Evolutionary conservation across 2,113 vertebrate species (phyloP).

Genomic region (Grammomys surdaster): DNA sequence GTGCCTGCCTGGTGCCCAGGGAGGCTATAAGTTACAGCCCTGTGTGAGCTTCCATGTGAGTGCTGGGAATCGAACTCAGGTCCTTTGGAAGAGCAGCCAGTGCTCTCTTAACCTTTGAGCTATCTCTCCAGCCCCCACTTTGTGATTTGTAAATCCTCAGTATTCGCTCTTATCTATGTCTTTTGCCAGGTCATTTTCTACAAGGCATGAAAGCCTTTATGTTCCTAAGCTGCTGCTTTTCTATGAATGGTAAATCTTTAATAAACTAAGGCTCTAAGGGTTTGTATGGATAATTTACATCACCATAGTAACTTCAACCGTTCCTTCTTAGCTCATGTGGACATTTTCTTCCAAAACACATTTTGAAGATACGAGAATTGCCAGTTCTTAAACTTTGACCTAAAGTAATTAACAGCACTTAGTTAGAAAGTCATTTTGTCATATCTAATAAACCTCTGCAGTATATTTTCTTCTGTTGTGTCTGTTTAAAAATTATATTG

Average conservation of each 20-base stretch:
- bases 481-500: slow-evolving; percentile 21
- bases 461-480: slow-evolving; percentile 53
- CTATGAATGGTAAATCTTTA: slow-evolving; percentile 47
- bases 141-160: not conserved
- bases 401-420: slow-evolving; percentile 37
- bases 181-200: not conserved
- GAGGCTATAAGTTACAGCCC: not conserved
- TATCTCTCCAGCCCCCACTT: not conserved
- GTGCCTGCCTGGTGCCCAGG: not conserved
- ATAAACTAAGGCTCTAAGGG: not conserved
- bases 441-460: slow-evolving; percentile 43
- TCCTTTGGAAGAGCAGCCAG: not conserved
- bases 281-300: slow-evolving; percentile 36
- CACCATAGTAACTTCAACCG: not conserved
- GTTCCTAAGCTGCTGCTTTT: slow-evolving; percentile 46
- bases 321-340: slow-evolving; percentile 28
- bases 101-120: not conserved
- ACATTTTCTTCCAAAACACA: slow-evolving; percentile 39
- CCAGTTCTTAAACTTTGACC: slow-evolving; percentile 31
- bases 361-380: slow-evolving; percentile 23
- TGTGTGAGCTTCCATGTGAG: not conserved
- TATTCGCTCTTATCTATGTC: not conserved
- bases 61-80: not conserved
- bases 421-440: slow-evolving; percentile 44
- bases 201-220: slow-evolving; percentile 33